Percentiles rank a stretch among this genome's conserved stretches.
Conservation (phyloP, 2,797 vertebrate genomes). For the Aplochiton taeniatus region DNA sequence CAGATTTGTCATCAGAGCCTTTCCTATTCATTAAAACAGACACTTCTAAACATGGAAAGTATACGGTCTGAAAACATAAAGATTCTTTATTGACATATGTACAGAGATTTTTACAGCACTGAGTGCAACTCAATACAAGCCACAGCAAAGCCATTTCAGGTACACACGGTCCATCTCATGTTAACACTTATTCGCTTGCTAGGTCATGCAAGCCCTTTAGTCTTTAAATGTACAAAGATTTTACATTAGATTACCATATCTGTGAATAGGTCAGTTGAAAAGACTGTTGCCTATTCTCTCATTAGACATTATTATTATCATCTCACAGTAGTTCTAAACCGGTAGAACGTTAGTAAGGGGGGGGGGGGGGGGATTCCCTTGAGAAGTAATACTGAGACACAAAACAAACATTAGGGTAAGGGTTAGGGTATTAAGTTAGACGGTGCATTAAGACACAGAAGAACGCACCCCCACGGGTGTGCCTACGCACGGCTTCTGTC, state of each 20-base stretch:
- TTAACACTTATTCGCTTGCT: neutral
- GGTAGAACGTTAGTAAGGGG: neutral
- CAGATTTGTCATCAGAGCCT: too few relatives aligned
- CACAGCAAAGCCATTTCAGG: neutral
- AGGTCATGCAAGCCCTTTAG: neutral
- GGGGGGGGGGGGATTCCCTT: neutral
- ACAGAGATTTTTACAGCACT: slow-evolving; percentile 16
- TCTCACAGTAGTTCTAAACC: neutral
- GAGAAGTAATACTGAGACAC: neutral
- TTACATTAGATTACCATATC: neutral
- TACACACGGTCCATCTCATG: neutral
- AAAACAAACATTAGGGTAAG: neutral
- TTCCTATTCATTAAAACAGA: too few relatives aligned
- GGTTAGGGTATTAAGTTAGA: too few relatives aligned
- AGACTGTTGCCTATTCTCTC: too few relatives aligned
- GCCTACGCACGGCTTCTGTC: too few relatives aligned
- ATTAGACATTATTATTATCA: too few relatives aligned
- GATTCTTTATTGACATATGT: slow-evolving; percentile 39
- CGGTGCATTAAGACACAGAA: too few relatives aligned
- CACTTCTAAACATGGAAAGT: neutral
- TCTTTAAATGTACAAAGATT: neutral
- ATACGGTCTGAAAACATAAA: slow-evolving; percentile 14
- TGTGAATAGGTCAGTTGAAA: neutral
- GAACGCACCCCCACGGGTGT: too few relatives aligned
- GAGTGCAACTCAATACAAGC: neutral